phyloP scores from a whole-genome alignment of 1,140 invertebrate genomes.

The Cotesia typhae region DNA sequence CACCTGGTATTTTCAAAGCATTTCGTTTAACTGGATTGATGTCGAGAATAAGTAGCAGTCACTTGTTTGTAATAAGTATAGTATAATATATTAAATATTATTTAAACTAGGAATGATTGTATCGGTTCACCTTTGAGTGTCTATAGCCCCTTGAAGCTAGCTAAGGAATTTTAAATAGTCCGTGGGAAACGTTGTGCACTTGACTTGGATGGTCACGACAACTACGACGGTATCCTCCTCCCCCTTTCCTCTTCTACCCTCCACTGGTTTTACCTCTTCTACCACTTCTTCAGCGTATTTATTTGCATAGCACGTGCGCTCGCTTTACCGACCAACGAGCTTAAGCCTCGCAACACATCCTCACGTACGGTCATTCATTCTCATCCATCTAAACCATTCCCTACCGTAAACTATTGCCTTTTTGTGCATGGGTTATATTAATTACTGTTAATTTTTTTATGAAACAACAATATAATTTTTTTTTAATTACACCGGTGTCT shows the following conservation, averaged over 20 bases:
- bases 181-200: slow-evolving; percentile 43
- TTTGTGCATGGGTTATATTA: no score
- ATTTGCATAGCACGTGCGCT: slow-evolving; percentile 40
- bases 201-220: slow-evolving; percentile 43
- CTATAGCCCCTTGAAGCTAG: neutral
- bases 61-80: no score
- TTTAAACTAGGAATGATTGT: slow-evolving; percentile 14
- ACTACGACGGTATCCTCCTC: slow-evolving; percentile 8
- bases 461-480: no score
- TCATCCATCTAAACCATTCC: no score
- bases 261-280: neutral
- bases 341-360: neutral
- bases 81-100: slow-evolving; percentile 17
- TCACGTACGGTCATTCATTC: neutral
- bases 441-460: no score
- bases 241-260: neutral
- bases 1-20: no score
- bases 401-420: no score
- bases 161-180: slow-evolving; percentile 42
- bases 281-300: slow-evolving; percentile 31
- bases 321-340: neutral
- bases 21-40: no score
- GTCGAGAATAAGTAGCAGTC: neutral
- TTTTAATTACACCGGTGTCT: no score
- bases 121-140: slow-evolving; percentile 2